Base-by-base conservation (phyloP, 2,888 invertebrate species). In the Campoletis raptor region DNA sequence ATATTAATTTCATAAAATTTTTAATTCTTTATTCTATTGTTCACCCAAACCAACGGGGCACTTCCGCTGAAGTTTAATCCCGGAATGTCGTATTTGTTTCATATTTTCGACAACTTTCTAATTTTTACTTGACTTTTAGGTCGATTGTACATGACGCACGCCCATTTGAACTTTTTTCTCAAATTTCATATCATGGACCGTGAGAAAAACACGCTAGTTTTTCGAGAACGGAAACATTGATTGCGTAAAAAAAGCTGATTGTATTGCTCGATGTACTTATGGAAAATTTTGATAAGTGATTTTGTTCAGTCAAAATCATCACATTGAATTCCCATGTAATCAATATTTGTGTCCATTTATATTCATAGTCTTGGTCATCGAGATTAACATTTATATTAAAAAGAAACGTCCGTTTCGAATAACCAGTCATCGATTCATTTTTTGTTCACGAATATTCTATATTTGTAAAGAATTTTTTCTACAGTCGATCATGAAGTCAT, bases 61-160 rank as follows among this genome's bases (percentile, higher is more conserved):
- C 21, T 54, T 54, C 18, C 40, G 15, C 24, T 30, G 40, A 37
- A 54, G 8, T 54, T 21, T 67, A 36, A 52, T n/a, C 45, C 12
- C n/a, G 0, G 10, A 18, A 30, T 67, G 9, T 48, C 42, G 61
- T 61, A n/a, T 36, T 64, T 36, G 42, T 70, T 81, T 61, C 30
- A 74, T 30, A 81, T 79, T 83, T 83, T 85, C 79, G 76, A 18
- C 79, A 77, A 83, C 83, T 83, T 86, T 86, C 86, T 83, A 86
- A 83, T 81, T 83, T 48, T 67, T n/a, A 69, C 61, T 79, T 57
- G 67, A 72, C 69, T 69, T 52, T 21, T 5, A 36, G 9, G 12
- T 54, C 54, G 48, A 78, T 81, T 21, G 48, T 24, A 70, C 57
- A 81, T 70, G 15, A 42, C 30, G n/a, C 12, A 36, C 45, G 36